Evolutionary conservation across 2,888 invertebrate genomes (phyloP).

Genomic region (Clusia tigrina): DNA sequence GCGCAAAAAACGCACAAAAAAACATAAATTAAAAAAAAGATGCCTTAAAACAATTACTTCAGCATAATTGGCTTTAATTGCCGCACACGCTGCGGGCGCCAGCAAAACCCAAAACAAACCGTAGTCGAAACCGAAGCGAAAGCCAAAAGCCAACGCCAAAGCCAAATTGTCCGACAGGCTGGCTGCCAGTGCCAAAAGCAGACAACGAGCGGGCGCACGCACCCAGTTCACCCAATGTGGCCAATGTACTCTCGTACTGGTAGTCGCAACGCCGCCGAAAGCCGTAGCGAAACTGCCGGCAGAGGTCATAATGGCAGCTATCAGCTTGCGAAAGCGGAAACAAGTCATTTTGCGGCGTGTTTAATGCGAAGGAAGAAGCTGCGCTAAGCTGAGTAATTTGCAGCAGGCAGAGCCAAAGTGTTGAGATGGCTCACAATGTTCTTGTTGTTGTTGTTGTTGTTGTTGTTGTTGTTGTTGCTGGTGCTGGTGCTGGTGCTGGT

Average conservation of each 20-base stretch:
- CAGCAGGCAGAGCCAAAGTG: constrained; percentile 12
- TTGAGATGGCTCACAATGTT: constrained; percentile 14
- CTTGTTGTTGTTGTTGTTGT: neutral
- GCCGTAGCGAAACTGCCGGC: neutral
- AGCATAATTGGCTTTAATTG: constrained; percentile 62
- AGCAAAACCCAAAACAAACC: constrained; percentile 7
- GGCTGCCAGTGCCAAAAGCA: constrained; percentile 3
- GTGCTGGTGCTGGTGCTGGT: too few species aligned
- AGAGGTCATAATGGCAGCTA: constrained; percentile 58
- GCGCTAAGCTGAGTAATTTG: constrained; percentile 14
- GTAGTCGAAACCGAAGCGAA: neutral
- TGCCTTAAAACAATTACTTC: constrained; percentile 56
- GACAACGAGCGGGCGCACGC: neutral
- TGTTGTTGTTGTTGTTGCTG: too few species aligned
- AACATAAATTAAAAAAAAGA: constrained; percentile 36
- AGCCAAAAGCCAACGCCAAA: neutral
- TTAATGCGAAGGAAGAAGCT: constrained; percentile 32
- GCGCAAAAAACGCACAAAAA: too few species aligned
- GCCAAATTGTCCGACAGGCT: neutral
- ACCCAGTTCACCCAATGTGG: too few species aligned
- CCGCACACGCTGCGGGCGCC: constrained; percentile 27
- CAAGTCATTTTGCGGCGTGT: constrained; percentile 60
- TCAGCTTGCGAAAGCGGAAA: constrained; percentile 59
- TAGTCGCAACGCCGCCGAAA: neutral
- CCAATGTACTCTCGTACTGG: too few species aligned